These are phyloP conservation scores for Leptodactylus fuscus DNA, from an alignment of 2,113 vertebrate species.

Conservation along the genomic window DNA sequence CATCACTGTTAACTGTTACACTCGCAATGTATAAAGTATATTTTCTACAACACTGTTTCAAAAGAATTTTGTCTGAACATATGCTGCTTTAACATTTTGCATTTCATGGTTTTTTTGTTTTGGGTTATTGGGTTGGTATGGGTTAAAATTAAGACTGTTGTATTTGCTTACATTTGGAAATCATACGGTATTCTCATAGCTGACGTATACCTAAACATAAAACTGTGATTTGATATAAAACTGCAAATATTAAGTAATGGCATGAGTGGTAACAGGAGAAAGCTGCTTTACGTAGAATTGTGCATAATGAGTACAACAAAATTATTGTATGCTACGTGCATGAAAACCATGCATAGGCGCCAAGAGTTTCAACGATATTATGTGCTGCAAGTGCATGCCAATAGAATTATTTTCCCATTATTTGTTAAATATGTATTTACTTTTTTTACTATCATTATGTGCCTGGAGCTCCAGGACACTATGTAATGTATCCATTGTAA, in stretches of 20 bases:
- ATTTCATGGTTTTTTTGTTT: background rate
- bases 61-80: constrained; percentile 20
- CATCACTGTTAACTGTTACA: constrained; percentile 32
- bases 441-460: background rate
- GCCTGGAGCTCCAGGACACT: background rate
- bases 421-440: constrained; percentile 10
- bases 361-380: constrained; percentile 74
- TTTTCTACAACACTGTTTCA: constrained; percentile 55
- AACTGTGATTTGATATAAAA: constrained; percentile 64
- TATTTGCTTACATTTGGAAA: constrained; percentile 67
- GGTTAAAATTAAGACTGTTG: constrained; percentile 64
- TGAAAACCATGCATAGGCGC: constrained; percentile 75
- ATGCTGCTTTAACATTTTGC: constrained; percentile 45
- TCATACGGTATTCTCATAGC: constrained; percentile 53
- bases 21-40: background rate
- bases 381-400: constrained; percentile 77
- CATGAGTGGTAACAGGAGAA: constrained; percentile 55
- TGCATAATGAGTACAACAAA: constrained; percentile 68
- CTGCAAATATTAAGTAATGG: background rate
- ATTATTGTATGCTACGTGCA: constrained; percentile 67
- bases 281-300: constrained; percentile 70
- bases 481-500: background rate
- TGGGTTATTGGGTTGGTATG: background rate
- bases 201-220: constrained; percentile 53
- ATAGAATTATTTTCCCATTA: constrained; percentile 59